Evolutionary conservation across 2,888 invertebrate species (phyloP).

Genomic region (Leptothorax acervorum): DNA sequence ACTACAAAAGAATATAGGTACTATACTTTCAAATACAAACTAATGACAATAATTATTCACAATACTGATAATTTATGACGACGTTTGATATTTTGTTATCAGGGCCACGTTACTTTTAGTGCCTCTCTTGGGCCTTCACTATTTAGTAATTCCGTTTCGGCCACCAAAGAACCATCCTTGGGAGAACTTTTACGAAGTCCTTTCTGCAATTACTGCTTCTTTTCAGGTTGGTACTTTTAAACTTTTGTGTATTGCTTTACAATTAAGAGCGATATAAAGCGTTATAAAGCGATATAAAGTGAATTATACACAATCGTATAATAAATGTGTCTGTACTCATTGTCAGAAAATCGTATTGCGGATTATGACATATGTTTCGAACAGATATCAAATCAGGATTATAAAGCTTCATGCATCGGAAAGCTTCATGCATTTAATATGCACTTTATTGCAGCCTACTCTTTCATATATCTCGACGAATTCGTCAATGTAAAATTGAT

Average conservation of each 20-base stretch:
- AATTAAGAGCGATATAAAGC: background rate
- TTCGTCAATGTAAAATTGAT: background rate
- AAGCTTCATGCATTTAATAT: background rate
- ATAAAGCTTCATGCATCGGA: background rate
- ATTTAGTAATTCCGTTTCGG: constrained; percentile 94
- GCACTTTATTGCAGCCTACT: background rate
- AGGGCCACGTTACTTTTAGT: constrained; percentile 96
- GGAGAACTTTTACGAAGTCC: constrained; percentile 93
- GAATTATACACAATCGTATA: background rate
- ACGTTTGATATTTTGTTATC: constrained; percentile 40
- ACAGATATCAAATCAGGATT: background rate
- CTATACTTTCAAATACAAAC: background rate
- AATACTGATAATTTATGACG: background rate
- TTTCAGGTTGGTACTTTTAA: constrained; percentile 89
- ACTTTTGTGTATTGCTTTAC: background rate
- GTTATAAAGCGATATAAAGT: background rate
- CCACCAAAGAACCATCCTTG: constrained; percentile 90
- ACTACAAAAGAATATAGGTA: background rate
- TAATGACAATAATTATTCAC: background rate
- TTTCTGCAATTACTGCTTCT: constrained; percentile 94
- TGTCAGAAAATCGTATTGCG: background rate
- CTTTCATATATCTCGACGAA: background rate
- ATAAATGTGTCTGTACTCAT: background rate
- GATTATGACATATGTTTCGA: background rate
- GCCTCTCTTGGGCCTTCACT: constrained; percentile 96